Evolutionary conservation across 1,140 invertebrate genomes (phyloP).

Genomic region (Aplysia californica): DNA sequence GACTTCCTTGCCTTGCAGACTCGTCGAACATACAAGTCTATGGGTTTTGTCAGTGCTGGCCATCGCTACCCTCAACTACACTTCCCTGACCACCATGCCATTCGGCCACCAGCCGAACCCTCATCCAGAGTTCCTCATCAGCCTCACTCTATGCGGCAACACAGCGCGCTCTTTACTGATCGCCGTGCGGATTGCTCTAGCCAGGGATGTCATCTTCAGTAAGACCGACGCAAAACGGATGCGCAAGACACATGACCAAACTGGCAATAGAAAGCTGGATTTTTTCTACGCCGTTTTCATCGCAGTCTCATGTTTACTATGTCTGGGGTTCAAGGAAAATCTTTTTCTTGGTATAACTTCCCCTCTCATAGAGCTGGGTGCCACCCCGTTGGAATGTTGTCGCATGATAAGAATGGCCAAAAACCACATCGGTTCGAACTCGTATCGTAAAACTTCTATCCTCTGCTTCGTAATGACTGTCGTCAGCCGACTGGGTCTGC

Average conservation of each 20-base stretch:
- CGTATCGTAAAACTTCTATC: constrained; percentile 1
- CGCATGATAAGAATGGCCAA: not conserved
- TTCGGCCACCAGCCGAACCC: constrained; percentile 9
- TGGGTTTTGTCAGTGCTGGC: not conserved
- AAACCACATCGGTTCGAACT: not conserved
- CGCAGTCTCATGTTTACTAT: not conserved
- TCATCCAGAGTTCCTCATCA: constrained; percentile 3
- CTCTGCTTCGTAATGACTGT: not conserved
- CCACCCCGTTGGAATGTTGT: not conserved
- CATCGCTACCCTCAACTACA: not conserved
- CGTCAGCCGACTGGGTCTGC: not conserved
- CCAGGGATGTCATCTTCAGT: not conserved
- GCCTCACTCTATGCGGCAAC: not conserved
- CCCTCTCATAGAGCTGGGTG: constrained; percentile 1
- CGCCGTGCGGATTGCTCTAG: not conserved
- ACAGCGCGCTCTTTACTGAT: not conserved
- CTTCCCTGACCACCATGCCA: not conserved
- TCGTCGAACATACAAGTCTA: not conserved
- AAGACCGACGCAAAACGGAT: not conserved
- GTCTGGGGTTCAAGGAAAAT: constrained; percentile 7
- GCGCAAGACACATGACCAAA: not conserved
- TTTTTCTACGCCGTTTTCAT: not conserved
- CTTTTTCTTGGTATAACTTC: not conserved
- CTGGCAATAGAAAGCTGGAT: not conserved
- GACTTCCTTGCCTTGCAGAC: not conserved